Evolutionary conservation across 2,888 invertebrate genomes (phyloP).

Genomic region (Nomada hirtipes): DNA sequence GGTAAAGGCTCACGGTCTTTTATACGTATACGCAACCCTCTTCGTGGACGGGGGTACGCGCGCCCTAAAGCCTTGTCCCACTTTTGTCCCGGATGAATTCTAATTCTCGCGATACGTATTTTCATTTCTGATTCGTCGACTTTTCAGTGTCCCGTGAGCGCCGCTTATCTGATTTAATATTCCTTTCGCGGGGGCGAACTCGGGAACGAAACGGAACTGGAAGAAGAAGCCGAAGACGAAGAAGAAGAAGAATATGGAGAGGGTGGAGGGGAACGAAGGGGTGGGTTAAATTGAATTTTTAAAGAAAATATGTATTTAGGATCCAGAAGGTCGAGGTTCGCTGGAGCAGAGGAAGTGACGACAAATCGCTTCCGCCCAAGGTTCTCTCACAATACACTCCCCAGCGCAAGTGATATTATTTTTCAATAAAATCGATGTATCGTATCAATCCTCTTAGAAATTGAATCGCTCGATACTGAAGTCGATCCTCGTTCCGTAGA

Average conservation of each 20-base stretch:
- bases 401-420: slow-evolving; percentile 13
- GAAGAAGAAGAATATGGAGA: neutral
- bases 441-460: slow-evolving; percentile 37
- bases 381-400: neutral
- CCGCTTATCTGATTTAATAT: slow-evolving; percentile 49
- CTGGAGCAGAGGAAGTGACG: neutral
- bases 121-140: slow-evolving; percentile 32
- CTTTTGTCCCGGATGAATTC: slow-evolving; percentile 41
- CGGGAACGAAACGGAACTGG: neutral
- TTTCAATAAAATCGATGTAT: slow-evolving; percentile 38
- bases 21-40: neutral
- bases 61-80: slow-evolving; percentile 48
- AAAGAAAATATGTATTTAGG: slow-evolving; percentile 44
- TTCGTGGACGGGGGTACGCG: neutral
- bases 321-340: neutral
- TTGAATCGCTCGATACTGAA: slow-evolving; percentile 8
- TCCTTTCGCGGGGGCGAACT: slow-evolving; percentile 1
- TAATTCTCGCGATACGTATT: slow-evolving; percentile 49
- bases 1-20: slow-evolving; percentile 1
- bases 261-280: neutral
- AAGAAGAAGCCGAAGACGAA: neutral
- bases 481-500: neutral
- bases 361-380: neutral
- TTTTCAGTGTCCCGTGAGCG: slow-evolving; percentile 14
- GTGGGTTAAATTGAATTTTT: slow-evolving; percentile 39